Evolutionary conservation across 2,797 vertebrate genomes (phyloP).

Genomic region (Phylloscopus collybita): DNA sequence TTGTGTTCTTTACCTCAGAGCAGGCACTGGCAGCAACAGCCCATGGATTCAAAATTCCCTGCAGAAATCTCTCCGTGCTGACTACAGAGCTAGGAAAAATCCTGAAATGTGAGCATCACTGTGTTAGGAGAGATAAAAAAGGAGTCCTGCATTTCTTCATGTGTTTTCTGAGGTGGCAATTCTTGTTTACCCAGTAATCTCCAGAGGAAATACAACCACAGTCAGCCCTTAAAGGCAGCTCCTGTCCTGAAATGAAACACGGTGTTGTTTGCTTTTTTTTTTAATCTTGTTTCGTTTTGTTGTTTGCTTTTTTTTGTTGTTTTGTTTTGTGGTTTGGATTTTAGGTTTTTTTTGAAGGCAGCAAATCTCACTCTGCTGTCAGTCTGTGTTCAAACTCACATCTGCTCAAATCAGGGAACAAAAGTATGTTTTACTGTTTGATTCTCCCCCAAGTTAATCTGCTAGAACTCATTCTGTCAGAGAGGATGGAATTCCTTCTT

Average conservation of each 20-base stretch:
- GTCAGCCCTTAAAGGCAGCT: background rate
- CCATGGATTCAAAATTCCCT: background rate
- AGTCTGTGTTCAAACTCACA: background rate
- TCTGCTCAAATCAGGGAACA: background rate
- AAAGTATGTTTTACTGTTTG: background rate
- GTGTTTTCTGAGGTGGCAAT: background rate
- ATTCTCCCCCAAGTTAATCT: background rate
- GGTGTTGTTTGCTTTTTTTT: background rate
- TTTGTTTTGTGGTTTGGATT: background rate
- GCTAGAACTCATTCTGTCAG: constrained; percentile 2
- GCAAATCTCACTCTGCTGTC: background rate
- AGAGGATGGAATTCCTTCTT: background rate
- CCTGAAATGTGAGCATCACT: background rate
- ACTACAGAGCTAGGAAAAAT: background rate
- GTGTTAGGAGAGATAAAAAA: background rate
- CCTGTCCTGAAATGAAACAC: background rate
- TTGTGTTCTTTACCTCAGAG: background rate
- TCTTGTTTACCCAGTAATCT: background rate
- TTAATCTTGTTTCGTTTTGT: background rate
- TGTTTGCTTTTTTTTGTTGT: background rate
- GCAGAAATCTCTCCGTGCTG: background rate
- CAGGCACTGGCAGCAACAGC: background rate
- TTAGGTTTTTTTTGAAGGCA: background rate
- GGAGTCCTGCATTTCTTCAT: background rate
- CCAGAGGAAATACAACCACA: background rate